Conservation (phyloP, 2,888 invertebrate genomes). For the Leptura quadrifasciata region DNA sequence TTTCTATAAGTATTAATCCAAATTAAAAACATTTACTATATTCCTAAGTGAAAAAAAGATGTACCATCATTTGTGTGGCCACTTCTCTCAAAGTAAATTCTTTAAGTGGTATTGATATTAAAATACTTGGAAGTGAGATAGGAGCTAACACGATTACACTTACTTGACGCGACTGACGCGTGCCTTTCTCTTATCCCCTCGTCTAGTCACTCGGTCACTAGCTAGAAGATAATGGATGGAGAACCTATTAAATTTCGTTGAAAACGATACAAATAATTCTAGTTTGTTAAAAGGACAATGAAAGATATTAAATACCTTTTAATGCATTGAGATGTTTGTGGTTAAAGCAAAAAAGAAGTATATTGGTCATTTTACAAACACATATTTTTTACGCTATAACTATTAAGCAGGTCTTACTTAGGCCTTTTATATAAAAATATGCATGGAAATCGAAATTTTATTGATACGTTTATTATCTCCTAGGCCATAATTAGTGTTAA, state of each 20-base stretch:
- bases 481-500: too few relatives aligned
- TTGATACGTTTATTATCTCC: too few relatives aligned
- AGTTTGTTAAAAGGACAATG: neutral
- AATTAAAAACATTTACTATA: constrained; percentile 27
- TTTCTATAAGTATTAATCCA: constrained; percentile 23
- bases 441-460: too few relatives aligned
- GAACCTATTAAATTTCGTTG: constrained; percentile 20
- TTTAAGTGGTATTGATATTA: constrained; percentile 39
- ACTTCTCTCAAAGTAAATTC: constrained; percentile 46
- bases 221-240: constrained; percentile 26
- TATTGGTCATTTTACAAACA: neutral
- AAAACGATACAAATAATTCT: neutral
- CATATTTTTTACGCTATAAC: too few relatives aligned
- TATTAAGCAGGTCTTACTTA: too few relatives aligned
- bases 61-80: constrained; percentile 49
- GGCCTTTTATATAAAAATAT: too few relatives aligned
- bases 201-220: constrained; percentile 24
- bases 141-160: constrained; percentile 37
- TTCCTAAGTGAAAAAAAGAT: constrained; percentile 29
- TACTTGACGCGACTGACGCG: constrained; percentile 24
- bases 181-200: constrained; percentile 32
- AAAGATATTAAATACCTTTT: neutral
- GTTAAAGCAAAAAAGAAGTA: neutral
- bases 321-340: neutral
- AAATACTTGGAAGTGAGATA: constrained; percentile 36